A percentile compares a stretch with the other conserved stretches of the same genome.
Conservation (phyloP, 2,113 vertebrate species). For the Dermatemys mawii region DNA sequence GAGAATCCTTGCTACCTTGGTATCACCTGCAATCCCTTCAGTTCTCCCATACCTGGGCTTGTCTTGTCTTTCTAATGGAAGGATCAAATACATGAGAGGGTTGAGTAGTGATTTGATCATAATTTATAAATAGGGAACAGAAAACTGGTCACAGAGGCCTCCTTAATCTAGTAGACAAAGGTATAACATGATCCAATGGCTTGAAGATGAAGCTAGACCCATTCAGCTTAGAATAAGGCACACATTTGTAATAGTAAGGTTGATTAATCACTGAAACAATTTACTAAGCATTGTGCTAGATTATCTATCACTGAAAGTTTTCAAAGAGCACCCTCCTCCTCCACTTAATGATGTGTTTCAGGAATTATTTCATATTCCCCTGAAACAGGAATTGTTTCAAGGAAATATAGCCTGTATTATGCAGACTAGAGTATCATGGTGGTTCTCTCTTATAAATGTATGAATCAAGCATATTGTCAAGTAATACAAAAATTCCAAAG, state of each 20-base stretch:
- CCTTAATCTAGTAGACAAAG: not conserved
- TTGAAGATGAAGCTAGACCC: not conserved
- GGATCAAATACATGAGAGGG: not conserved
- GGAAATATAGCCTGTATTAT: not conserved
- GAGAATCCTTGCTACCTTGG: not conserved
- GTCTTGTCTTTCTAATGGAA: not conserved
- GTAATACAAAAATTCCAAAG: not conserved
- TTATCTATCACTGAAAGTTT: not conserved
- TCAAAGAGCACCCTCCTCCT: not conserved
- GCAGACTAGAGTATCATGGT: not conserved
- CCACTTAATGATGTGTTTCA: too few species aligned
- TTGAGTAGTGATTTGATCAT: not conserved
- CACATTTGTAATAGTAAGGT: not conserved
- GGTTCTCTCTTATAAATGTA: not conserved
- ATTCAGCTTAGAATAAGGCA: not conserved
- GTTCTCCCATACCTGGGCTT: not conserved
- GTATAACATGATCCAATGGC: not conserved
- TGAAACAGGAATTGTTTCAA: not conserved
- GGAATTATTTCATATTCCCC: too few species aligned
- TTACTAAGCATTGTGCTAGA: not conserved
- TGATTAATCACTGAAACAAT: not conserved
- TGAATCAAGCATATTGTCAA: not conserved
- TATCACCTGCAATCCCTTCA: not conserved
- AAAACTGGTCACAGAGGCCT: not conserved
- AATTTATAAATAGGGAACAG: not conserved